Percentiles rank a stretch among this genome's conserved stretches.
Conservation (phyloP, 2,797 vertebrate genomes). For the Falco cherrug region DNA sequence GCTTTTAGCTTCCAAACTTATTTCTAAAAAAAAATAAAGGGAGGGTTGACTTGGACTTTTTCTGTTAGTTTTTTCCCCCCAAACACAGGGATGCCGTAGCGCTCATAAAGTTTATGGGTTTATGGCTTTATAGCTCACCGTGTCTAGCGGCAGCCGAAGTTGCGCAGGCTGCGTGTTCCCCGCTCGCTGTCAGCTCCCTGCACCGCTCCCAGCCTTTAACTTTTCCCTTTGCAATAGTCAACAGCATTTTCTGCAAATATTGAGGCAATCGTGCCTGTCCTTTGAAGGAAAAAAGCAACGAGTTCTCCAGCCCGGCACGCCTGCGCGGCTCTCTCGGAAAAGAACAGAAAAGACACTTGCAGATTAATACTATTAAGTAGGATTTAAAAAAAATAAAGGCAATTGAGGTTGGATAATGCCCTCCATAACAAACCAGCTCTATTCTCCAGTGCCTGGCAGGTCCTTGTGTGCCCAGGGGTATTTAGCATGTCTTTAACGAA, state of each 20-base stretch:
- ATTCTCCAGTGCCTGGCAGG: background rate
- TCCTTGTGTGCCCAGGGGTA: background rate
- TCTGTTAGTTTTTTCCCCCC: background rate
- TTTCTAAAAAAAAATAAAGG: background rate
- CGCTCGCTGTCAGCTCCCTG: background rate
- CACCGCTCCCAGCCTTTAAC: background rate
- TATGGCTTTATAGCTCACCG: no score
- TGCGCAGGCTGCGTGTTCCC: background rate
- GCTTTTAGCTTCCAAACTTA: background rate
- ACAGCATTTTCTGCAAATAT: background rate
- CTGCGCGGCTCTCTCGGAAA: background rate
- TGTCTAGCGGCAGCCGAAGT: background rate
- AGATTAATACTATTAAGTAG: background rate
- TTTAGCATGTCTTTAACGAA: background rate
- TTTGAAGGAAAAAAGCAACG: background rate
- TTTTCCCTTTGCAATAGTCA: background rate
- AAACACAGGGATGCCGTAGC: fast-evolving
- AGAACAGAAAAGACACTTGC: background rate
- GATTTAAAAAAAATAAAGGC: background rate
- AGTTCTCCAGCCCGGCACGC: background rate
- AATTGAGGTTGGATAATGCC: background rate
- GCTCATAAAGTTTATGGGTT: background rate
- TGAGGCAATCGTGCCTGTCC: background rate
- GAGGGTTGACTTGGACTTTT: background rate
- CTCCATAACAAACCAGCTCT: background rate